Evolutionary conservation across 2,797 vertebrate species (phyloP).

Genomic region (Dryobates pubescens): DNA sequence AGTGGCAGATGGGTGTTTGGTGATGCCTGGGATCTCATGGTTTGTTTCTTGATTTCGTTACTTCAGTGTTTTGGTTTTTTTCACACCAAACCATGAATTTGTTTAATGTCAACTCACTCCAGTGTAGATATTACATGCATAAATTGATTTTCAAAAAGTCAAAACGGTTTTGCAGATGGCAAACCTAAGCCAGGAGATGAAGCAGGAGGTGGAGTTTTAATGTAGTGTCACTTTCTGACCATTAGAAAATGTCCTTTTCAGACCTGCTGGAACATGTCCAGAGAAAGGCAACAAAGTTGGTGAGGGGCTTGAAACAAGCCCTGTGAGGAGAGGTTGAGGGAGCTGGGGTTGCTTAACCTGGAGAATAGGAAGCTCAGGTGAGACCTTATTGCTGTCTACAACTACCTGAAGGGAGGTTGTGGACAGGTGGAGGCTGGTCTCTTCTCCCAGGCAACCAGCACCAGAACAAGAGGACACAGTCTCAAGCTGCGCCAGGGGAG

Average conservation of each 20-base stretch:
- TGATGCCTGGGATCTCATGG: background rate
- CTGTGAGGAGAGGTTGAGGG: too few relatives aligned
- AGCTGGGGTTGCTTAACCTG: too few relatives aligned
- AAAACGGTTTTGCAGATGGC: background rate
- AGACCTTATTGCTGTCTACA: too few relatives aligned
- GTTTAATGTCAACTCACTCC: background rate
- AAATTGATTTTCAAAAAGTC: background rate
- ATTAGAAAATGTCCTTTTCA: slow-evolving; percentile 13
- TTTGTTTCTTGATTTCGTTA: background rate
- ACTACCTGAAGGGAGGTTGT: too few relatives aligned
- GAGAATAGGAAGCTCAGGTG: too few relatives aligned
- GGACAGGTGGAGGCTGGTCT: too few relatives aligned
- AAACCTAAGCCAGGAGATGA: background rate
- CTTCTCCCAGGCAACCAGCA: too few relatives aligned
- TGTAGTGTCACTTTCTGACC: background rate
- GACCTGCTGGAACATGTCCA: background rate
- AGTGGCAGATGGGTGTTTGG: background rate
- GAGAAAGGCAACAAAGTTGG: too few relatives aligned
- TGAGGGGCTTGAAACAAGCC: too few relatives aligned
- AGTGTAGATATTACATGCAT: background rate
- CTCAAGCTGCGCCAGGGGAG: too few relatives aligned
- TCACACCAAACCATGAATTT: background rate
- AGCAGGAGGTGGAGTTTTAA: background rate
- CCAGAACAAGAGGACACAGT: too few relatives aligned
- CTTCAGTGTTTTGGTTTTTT: background rate